Evolutionary conservation across 2,888 invertebrate species (phyloP), one percentile per base, ranked within the genome.

Genomic region (Lithosia quadra): DNA sequence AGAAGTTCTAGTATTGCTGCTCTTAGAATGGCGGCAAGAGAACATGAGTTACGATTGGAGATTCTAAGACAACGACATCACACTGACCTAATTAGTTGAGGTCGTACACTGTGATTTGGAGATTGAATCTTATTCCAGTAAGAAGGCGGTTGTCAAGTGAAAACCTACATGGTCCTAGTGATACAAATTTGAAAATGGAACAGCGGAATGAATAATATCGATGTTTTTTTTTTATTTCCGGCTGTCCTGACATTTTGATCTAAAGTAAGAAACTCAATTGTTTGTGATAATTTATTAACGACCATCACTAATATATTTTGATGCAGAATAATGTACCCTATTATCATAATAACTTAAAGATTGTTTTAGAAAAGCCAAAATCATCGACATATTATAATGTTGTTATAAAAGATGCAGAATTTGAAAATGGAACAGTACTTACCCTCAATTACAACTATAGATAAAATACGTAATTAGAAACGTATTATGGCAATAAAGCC

Each of bases 1-100:
- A 95, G 98, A 81, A 97, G 97, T 81, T 98, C 98, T 39, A 98
- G 98, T 85, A 98, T 98, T 81, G 98, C 98, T 0, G 97, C 98
- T 0, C 92, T 99, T 55, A 95, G 99, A 77, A 95, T 98, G 83
- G 98, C 98, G 80, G 99, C 99, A 0, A 95, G 98, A 65, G 98
- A 99, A 88, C 98, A 98, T 88, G 98, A 98, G 89, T 92, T 98
- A 62, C 96, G 98, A 87, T 93, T 98, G 82, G 98, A 98, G 90
- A 96, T 98, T 96, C 88, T 98, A 67, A 95, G 98, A 66, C 97
- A 98, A 84, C 96, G 97, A 86, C 97, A 97, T 57, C 96, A 96
- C 70, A 95, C 96, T 0, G 98, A 98, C 90, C 95, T 97, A 83
- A 97, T 97, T 87, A 98, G 98, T 96, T 98, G 96, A 96, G 93